Base-by-base conservation (phyloP, 2,113 vertebrate genomes). In the Reinhardtius hippoglossoides region DNA sequence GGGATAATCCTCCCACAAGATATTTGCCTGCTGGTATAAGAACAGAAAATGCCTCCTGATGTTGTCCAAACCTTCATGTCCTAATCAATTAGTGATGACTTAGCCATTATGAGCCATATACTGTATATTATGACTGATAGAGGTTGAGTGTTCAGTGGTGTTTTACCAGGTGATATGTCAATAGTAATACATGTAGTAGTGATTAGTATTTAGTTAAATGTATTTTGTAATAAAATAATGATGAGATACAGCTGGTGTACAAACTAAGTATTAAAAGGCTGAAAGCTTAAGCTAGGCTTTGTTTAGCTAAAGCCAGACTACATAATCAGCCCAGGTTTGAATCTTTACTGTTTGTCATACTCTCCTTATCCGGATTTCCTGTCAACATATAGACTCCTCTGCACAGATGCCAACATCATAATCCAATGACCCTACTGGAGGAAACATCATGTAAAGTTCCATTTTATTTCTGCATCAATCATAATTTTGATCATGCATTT, bases 51-150 rank as follows among this genome's bases (percentile, higher is more conserved):
- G 54, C 23, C 66, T 69, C 73, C 69, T 70, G 27, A 73, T 61
- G 68, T 16, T 21, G 13, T 44, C 26, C 42, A 66, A 71, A 80
- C 59, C 1, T 46, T 78, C 70, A 74, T 67, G 59, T 70, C 64
- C 21, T 18, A 46, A 84, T 85, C 67, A 87, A 88, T 87, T 83
- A 81, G 55, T 76, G 67, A 83, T 77, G 72, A 48, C 54, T 72
- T 24, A 72, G 48, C 23, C 9, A 72, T 76, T 55, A 66, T 71
- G 55, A 66, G 62, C 20, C 0, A 0, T 27, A 56, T n/a, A n/a
- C n/a, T n/a, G n/a, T n/a, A 48, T 16, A 67, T 67, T 37, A 50
- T 76, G 79, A 71, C 68, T 69, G 83, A 84, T 71, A 24, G 60
- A 71, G 76, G 75, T 67, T 76, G 77, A 78, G 64, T 67, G 50